Base-by-base conservation (phyloP, 2,113 vertebrate species). In the Aegotheles bennettii region DNA sequence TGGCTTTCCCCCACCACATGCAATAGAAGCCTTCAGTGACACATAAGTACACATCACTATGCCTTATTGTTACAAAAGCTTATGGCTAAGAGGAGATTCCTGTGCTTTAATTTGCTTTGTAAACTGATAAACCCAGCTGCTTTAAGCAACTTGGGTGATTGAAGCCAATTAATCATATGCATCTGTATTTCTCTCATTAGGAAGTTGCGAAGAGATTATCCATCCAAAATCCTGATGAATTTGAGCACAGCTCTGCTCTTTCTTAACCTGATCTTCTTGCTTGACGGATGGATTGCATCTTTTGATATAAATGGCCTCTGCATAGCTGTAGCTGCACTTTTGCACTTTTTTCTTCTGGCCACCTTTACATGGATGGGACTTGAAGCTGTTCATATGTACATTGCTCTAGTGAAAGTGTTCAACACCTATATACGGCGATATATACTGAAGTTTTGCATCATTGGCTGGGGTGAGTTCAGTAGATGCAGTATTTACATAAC, bases 301-400 rank as follows among this genome's bases (percentile, higher is more conserved):
- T 98, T 99, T 75, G 59, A 97, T 1, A 96, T 97, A 31, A 74
- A 97, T 0, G 98, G 97, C n/a, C 97, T 99, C 51, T 99, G 99
- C 89, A 95, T 97, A 13, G 97, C 98, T 0, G 96, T 99, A 20
- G 99, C 99, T 16, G 97, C 97, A 48, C 97, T 99, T 60, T 42
- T 99, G 81, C 99, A 99, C 96, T 99, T 99, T 96, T 99, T 99
- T 92, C 99, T 99, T 75, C 95, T 99, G 33, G 98, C 99, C 16
- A 98, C 99, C 31, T 99, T 99, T 95, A 99, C 99, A 7, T 99
- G 99, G 99, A 99, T 99, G 99, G 99, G 98, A 18, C 97, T 99
- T 24, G 99, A 99, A 97, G 99, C 99, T 0, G 97, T 99, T 78
- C 99, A 99, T 95, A 99, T 99, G 99, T 99, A 99, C 97, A 99